Base-by-base conservation (phyloP, 2,113 vertebrate species). In the Neotoma lepida region DNA sequence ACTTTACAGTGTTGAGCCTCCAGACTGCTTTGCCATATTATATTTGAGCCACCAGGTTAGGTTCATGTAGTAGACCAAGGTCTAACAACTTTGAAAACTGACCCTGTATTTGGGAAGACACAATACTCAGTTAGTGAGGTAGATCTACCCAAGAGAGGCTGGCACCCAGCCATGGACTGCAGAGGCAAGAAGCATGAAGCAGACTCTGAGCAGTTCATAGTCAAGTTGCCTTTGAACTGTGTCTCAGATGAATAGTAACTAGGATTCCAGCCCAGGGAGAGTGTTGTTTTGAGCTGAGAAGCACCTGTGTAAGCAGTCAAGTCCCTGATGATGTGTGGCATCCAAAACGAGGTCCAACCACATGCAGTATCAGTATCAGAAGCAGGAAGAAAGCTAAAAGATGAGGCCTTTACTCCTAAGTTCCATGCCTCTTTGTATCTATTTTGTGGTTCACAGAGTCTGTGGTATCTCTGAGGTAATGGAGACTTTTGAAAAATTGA, bases 301-400 rank as follows among this genome's bases (percentile, higher is more conserved):
- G 20, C 2, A 44, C 17, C 24, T 22, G 17, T 76, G 30, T 2
- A 91, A 44, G 35, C 41, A 61, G 41, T 35, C 8, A 46, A 35
- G 6, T 61, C 13, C 17, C 3, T 0, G 33, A 8, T 20, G 44
- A 22, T 0, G 1, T 22, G 46, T 13, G 0, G 33, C 33, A 13
- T 58, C 28, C 14, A 13, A 49, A 1, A 39, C 24, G 28, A 15
- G 7, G 5, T 18, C n/a, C 49, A 49, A 76, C 49, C 35, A 76
- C 8, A 14, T 22, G 30, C 7, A 14, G 9, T 12, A 4, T 3
- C 8, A 66, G 44, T 15, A 14, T 41, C 74, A 6, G n/a, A 44
- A 51, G 24, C 58, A 33, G 61, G 18, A 51, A 17, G 14, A 12
- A 90, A 44, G 44, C 24, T 7, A 24, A 39, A 33, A 17, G 33